A percentile compares a stretch with the other conserved stretches of the same genome.
Evolutionary conservation across 2,113 vertebrate genomes (phyloP).

Genomic region (Ictidomys tridecemlineatus): DNA sequence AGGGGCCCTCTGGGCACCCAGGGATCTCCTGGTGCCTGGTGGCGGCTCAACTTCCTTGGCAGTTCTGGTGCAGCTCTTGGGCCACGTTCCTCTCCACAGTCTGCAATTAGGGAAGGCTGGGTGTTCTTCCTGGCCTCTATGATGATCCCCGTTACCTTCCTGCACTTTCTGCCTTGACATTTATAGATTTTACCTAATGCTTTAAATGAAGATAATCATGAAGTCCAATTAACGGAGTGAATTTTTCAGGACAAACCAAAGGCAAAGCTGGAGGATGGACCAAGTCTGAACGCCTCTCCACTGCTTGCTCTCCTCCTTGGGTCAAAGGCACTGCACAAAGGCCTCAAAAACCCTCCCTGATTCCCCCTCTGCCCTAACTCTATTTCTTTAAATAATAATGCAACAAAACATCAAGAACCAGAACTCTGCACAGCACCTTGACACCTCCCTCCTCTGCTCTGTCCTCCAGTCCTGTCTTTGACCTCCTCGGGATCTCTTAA

Average conservation of each 20-base stretch:
- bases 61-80: not conserved
- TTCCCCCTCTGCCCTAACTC: not conserved
- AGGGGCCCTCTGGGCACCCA: no score
- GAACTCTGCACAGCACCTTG: not conserved
- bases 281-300: not conserved
- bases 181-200: constrained; percentile 88
- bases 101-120: not conserved
- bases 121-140: fast-evolving
- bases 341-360: not conserved
- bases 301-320: not conserved
- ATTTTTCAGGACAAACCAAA: constrained; percentile 63
- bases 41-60: not conserved
- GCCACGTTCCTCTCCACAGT: not conserved
- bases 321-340: not conserved
- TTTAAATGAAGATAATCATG: constrained; percentile 85
- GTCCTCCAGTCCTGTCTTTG: not conserved
- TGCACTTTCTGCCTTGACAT: constrained; percentile 76
- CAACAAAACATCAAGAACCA: not conserved
- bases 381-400: not conserved
- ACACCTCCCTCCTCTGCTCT: not conserved
- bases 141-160: not conserved
- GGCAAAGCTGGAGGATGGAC: not conserved
- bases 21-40: not conserved
- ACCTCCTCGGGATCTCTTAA: not conserved
- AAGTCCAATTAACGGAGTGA: constrained; percentile 72